Conservation (phyloP, 2,797 vertebrate genomes). For the Uromys caudimaculatus region DNA sequence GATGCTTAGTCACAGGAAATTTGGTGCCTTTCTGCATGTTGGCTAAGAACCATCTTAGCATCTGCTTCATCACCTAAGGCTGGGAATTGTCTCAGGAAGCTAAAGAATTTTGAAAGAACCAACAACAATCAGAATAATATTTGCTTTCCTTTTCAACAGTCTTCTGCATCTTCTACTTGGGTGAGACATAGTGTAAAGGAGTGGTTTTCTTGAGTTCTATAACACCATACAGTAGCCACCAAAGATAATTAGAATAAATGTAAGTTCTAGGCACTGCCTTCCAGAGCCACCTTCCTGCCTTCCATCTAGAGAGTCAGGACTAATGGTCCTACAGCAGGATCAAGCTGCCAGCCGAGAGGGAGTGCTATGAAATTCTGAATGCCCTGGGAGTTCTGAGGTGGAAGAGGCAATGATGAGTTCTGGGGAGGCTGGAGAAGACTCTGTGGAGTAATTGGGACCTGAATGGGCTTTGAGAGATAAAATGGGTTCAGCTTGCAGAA, state of each 20-base stretch:
- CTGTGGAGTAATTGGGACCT: neutral
- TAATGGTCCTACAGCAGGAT: neutral
- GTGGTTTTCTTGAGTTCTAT: constrained; percentile 17
- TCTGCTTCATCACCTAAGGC: constrained; percentile 7
- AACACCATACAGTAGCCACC: neutral
- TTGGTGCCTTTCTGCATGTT: constrained; percentile 5
- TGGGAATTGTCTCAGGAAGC: constrained; percentile 46
- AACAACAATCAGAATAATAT: constrained; percentile 32
- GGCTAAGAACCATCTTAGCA: constrained; percentile 51
- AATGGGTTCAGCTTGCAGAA: neutral
- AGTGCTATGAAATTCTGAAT: neutral
- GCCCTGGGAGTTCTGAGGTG: neutral
- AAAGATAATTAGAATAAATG: constrained; percentile 28
- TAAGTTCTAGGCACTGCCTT: neutral
- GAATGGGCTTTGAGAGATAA: neutral
- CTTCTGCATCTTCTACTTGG: neutral
- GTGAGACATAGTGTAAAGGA: neutral
- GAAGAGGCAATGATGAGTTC: neutral
- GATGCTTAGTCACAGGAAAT: constrained; percentile 70
- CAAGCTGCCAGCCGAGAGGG: neutral
- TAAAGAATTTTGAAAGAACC: constrained; percentile 43
- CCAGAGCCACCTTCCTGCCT: neutral
- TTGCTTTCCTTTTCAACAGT: constrained; percentile 34
- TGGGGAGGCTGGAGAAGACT: neutral
- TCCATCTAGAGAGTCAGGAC: constrained; percentile 20